These are phyloP conservation scores for Melolontha melolontha DNA, from an alignment of 2,888 invertebrate species.

Conservation along the genomic window DNA sequence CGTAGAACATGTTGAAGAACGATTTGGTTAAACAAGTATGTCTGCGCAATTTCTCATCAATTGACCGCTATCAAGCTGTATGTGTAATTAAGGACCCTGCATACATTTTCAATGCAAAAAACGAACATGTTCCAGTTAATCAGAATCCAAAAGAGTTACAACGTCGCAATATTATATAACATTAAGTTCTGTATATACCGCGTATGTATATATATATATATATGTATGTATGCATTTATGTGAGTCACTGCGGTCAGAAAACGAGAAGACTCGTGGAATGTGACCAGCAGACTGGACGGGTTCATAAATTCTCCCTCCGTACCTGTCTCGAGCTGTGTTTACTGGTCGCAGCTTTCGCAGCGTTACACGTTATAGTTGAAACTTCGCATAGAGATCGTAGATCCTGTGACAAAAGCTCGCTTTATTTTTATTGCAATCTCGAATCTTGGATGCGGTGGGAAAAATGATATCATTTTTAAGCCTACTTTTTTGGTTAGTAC, in stretches of 20 bases:
- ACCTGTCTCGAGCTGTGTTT: conserved; percentile 41
- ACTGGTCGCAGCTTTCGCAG: conserved; percentile 29
- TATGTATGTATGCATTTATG: conserved; percentile 19
- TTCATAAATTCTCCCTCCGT: conserved; percentile 50
- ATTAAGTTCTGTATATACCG: conserved; percentile 4
- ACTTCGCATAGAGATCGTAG: conserved; percentile 32
- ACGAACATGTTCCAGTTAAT: conserved; percentile 6
- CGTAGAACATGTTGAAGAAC: background rate
- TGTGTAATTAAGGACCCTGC: background rate
- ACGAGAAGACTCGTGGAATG: conserved; percentile 46
- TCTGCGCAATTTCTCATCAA: background rate
- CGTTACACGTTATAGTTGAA: conserved; percentile 31
- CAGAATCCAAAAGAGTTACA: background rate
- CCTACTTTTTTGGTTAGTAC: conserved; percentile 6
- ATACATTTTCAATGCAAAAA: conserved; percentile 13
- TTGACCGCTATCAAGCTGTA: background rate
- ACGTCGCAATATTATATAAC: conserved; percentile 23
- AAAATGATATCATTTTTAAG: conserved; percentile 3
- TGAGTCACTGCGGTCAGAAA: conserved; percentile 42
- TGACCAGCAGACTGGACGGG: conserved; percentile 51
- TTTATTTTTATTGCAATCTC: conserved; percentile 1
- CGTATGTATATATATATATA: conserved; percentile 1
- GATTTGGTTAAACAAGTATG: no score
- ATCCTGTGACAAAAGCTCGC: background rate
- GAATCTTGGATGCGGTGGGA: background rate